Base-by-base conservation (phyloP, 2,113 vertebrate genomes). In the Hemichromis elongatus region DNA sequence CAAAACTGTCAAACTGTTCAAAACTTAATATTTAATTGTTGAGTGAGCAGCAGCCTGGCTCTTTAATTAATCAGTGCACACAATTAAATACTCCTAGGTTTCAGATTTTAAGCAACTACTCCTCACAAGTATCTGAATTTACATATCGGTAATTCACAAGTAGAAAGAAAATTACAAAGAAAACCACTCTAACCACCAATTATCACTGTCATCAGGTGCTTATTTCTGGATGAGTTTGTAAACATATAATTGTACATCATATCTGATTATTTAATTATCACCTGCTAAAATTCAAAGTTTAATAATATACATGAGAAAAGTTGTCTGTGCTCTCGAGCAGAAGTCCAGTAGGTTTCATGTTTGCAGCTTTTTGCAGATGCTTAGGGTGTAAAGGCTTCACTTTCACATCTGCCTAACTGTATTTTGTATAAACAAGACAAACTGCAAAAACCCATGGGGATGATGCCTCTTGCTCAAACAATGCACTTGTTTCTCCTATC, bases 111-210 rank as follows among this genome's bases (percentile, higher is more conserved):
- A 40, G 33, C 45, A 78, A 56, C 7, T 88, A 35, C n/a, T 75
- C 82, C 92, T 92, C 82, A 77, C 91, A 92, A 68, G 88, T 94
- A 55, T 45, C 37, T 26, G 33, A 50, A 77, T 77, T 50, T 14
- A 77, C n/a, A 70, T 47, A n/a, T n/a, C n/a, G n/a, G n/a, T n/a
- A 26, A 50, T 73, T 73, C 42, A 28, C 24, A 0, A 77, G 7
- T 3, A 57, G 16, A 30, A 28, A 14, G 53, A 55, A 35, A 42
- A 55, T 28, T 19, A 18, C 30, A 70, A 61, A 61, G 16, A 61
- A 80, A 61, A 50, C 45, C 57, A 16, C 56, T 63, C 5, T 50
- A 47, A 73, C 28, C 16, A 28, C 16, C 19, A 63, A 42, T 61
- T 35, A 30, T 8, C 18, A 9, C 7, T 33, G 26, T 61, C 42